Conservation (phyloP, 2,797 vertebrate species). For the Rhinophrynus dorsalis region DNA sequence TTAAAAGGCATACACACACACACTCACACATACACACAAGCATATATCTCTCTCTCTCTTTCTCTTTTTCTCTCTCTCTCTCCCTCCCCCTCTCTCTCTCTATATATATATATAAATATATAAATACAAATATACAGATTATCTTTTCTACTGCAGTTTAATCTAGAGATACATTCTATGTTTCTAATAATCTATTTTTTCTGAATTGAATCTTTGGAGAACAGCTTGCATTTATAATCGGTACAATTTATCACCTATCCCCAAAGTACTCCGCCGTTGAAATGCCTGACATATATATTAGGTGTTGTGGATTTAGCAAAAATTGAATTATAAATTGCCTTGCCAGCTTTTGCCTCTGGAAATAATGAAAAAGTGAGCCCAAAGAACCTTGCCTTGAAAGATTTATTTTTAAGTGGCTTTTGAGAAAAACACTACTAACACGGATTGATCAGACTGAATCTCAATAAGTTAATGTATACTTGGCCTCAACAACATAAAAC, state of each 20-base stretch:
- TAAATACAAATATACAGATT: constrained; percentile 66
- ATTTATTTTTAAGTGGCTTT: constrained; percentile 71
- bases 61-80: too few species aligned
- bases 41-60: too few species aligned
- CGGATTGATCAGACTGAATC: constrained; percentile 65
- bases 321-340: constrained; percentile 88
- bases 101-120: constrained; percentile 62
- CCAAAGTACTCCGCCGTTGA: constrained; percentile 83
- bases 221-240: constrained; percentile 82
- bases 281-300: constrained; percentile 98
- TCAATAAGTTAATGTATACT: constrained; percentile 58
- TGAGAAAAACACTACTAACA: constrained; percentile 68
- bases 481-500: constrained; percentile 53
- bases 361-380: constrained; percentile 78
- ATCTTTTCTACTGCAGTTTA: constrained; percentile 73
- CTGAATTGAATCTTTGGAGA: constrained; percentile 72
- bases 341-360: constrained; percentile 82
- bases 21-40: too few species aligned
- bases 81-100: too few species aligned
- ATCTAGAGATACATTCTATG: constrained; percentile 74
- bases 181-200: constrained; percentile 67
- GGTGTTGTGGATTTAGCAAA: constrained; percentile 90
- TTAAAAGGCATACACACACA: neutral
- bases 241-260: constrained; percentile 83
- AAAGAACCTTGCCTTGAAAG: constrained; percentile 73